phyloP scores from a whole-genome alignment of 2,113 vertebrate genomes.

The Syngnathus floridae region DNA sequence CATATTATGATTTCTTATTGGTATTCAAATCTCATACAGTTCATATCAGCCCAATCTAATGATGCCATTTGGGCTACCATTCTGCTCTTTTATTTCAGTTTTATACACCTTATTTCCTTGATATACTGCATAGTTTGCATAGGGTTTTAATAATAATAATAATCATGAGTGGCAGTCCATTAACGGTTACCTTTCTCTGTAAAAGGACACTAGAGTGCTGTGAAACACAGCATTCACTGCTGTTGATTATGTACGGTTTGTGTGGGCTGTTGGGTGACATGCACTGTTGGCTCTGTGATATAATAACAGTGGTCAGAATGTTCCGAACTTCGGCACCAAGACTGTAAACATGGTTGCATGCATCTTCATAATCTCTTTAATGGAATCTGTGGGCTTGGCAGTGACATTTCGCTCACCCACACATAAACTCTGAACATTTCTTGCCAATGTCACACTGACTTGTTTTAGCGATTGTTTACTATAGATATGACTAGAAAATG shows the following conservation, averaged over 20 bases:
- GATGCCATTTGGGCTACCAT: conserved; percentile 18
- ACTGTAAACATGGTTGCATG: conserved; percentile 30
- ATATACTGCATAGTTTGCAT: conserved; percentile 20
- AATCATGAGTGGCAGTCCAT: conserved; percentile 39
- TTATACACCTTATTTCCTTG: conserved; percentile 15
- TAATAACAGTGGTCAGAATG: conserved; percentile 46
- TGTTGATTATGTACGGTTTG: conserved; percentile 43
- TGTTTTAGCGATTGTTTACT: neutral
- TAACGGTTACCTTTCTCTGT: conserved; percentile 28
- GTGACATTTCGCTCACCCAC: conserved; percentile 15
- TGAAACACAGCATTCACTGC: conserved; percentile 37
- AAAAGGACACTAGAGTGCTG: conserved; percentile 36
- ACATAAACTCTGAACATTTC: neutral
- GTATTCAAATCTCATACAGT: conserved; percentile 8
- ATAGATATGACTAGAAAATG: neutral
- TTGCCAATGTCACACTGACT: neutral
- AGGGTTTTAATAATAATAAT: conserved; percentile 16
- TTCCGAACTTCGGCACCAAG: conserved; percentile 42
- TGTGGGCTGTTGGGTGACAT: conserved; percentile 44
- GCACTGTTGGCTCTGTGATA: conserved; percentile 31
- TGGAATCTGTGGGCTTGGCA: conserved; percentile 39
- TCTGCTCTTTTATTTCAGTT: conserved; percentile 5
- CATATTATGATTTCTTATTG: conserved; percentile 4
- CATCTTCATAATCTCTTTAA: conserved; percentile 55
- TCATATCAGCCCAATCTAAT: conserved; percentile 5